Evolutionary conservation across 1,140 invertebrate genomes (phyloP).

Genomic region (Drosophila navojoa): DNA sequence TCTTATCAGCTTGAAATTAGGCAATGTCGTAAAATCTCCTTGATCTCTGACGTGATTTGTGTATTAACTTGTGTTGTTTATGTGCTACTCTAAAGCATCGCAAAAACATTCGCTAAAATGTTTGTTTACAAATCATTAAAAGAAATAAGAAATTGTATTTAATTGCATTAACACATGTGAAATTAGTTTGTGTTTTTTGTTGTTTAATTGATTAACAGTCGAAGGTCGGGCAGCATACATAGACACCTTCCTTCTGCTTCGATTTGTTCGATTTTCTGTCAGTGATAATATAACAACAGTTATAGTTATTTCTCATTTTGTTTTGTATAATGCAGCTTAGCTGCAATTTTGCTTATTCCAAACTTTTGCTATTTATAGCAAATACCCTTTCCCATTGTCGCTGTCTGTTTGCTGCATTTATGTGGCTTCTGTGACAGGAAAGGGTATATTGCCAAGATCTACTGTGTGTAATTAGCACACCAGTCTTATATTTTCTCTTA

Average conservation of each 20-base stretch:
- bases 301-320: conserved; percentile 44
- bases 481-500: background rate
- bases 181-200: background rate
- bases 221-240: background rate
- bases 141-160: background rate
- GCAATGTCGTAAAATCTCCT: background rate
- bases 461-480: background rate
- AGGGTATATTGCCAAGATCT: background rate
- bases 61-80: background rate
- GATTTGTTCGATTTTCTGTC: conserved; percentile 5
- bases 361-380: conserved; percentile 17
- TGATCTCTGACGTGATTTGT: background rate
- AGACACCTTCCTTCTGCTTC: background rate
- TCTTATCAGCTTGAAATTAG: conserved; percentile 38
- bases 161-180: background rate
- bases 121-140: background rate
- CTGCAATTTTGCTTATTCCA: conserved; percentile 48
- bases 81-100: background rate
- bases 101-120: background rate
- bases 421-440: conserved; percentile 23
- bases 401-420: conserved; percentile 30
- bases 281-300: conserved; percentile 45
- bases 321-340: conserved; percentile 61
- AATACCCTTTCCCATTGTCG: conserved; percentile 4
- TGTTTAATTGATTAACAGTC: background rate